Conservation (phyloP, 2,888 invertebrate genomes). For the Ommatoiulus sabulosus region DNA sequence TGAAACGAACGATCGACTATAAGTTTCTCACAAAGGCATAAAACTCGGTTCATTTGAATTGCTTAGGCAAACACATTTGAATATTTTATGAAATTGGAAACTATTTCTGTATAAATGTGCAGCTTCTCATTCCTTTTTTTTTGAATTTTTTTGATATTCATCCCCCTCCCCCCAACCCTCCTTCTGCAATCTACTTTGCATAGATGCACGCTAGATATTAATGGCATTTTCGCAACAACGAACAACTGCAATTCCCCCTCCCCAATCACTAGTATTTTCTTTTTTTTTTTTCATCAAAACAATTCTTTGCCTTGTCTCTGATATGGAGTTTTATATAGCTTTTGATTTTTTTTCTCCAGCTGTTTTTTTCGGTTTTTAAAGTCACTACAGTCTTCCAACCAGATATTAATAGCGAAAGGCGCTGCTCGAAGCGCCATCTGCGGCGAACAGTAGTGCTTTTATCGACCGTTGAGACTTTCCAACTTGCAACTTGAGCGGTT, state of each 20-base stretch:
- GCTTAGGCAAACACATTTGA: slow-evolving; percentile 52
- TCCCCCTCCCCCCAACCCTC: not conserved
- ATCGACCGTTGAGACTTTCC: no score
- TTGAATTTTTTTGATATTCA: not conserved
- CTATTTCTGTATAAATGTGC: slow-evolving; percentile 49
- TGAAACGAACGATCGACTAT: slow-evolving; percentile 47
- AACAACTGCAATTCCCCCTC: slow-evolving; percentile 28
- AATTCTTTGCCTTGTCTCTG: not conserved
- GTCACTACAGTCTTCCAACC: no score
- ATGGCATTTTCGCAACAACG: slow-evolving; percentile 38
- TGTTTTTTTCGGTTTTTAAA: no score
- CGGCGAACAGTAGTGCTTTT: not conserved
- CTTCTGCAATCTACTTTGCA: slow-evolving; percentile 28
- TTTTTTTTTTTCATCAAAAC: slow-evolving; percentile 18
- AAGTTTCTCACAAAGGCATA: slow-evolving; percentile 51
- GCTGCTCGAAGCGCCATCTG: not conserved
- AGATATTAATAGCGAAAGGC: no score
- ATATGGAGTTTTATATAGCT: not conserved
- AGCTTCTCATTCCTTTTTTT: slow-evolving; percentile 2
- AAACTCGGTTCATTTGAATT: slow-evolving; percentile 51
- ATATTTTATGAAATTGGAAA: slow-evolving; percentile 56
- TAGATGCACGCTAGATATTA: slow-evolving; percentile 32
- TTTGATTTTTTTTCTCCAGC: not conserved
- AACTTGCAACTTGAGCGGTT: not conserved
- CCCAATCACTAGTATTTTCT: slow-evolving; percentile 17